Percentiles rank a stretch among this genome's conserved stretches.
Evolutionary conservation across 2,113 vertebrate species (phyloP).

Genomic region (Hylia prasina): DNA sequence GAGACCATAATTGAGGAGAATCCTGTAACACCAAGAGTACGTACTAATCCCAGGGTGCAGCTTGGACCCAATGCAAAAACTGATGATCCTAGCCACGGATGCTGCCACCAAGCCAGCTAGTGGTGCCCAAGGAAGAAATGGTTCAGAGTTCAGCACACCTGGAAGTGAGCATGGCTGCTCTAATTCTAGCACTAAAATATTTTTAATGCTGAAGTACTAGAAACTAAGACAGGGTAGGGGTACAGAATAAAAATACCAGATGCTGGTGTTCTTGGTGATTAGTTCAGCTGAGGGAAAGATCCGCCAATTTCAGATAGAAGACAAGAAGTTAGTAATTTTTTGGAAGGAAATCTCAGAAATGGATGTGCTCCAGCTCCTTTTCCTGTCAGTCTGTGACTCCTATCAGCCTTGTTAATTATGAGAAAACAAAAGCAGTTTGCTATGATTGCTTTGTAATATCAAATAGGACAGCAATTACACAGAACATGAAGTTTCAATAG

Average conservation of each 20-base stretch:
- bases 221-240: neutral
- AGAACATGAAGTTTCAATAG: neutral
- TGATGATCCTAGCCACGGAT: conserved; percentile 68
- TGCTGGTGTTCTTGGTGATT: neutral
- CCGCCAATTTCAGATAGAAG: neutral
- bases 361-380: neutral
- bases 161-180: neutral
- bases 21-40: conserved; percentile 78
- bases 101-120: conserved; percentile 73
- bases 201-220: neutral
- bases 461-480: neutral
- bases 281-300: neutral
- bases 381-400: neutral
- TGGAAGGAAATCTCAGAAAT: neutral
- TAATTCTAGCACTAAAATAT: neutral
- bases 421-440: neutral
- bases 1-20: conserved; percentile 80
- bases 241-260: neutral
- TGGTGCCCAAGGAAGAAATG: conserved; percentile 78
- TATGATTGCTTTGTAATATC: neutral
- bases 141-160: conserved; percentile 77
- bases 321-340: neutral
- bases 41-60: conserved; percentile 76
- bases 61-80: conserved; percentile 81
- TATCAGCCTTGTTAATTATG: neutral